Evolutionary conservation across 2,797 vertebrate species (phyloP).

Genomic region (Manis crassicaudata): DNA sequence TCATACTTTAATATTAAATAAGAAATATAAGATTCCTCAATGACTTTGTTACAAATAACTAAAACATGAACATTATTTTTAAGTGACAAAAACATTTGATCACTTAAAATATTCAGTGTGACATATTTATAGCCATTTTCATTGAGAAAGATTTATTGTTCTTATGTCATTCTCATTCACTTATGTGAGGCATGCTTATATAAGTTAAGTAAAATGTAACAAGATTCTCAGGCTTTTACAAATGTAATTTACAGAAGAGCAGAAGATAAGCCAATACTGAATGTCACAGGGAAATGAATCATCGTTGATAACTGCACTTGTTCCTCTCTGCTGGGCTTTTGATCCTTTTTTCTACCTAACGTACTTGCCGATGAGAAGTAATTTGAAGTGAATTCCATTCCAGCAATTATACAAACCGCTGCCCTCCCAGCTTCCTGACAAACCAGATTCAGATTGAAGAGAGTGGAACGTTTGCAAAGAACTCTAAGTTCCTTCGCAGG

Average conservation of each 20-base stretch:
- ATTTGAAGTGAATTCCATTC: background rate
- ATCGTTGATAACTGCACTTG: background rate
- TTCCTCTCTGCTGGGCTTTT: background rate
- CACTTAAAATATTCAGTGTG: conserved; percentile 9
- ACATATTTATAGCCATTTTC: conserved; percentile 4
- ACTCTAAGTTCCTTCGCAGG: background rate
- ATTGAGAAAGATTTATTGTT: background rate
- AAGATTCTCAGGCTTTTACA: background rate
- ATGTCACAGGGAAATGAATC: background rate
- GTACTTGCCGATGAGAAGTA: background rate
- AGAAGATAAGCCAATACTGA: background rate
- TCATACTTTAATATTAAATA: background rate
- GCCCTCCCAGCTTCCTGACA: background rate
- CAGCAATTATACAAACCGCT: background rate
- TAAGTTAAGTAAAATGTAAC: conserved; percentile 13
- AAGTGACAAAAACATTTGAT: conserved; percentile 34
- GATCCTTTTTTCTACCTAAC: background rate
- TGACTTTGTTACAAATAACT: conserved; percentile 48
- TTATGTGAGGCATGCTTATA: background rate
- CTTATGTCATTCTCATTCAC: conserved; percentile 38
- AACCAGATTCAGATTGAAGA: background rate
- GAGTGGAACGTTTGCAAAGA: background rate
- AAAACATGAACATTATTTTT: conserved; percentile 35
- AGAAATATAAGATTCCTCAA: background rate
- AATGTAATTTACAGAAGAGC: conserved; percentile 3